A percentile compares a stretch with the other conserved stretches of the same genome.
Evolutionary conservation across 2,113 vertebrate genomes (phyloP).

Genomic region (Lethenteron reissneri): DNA sequence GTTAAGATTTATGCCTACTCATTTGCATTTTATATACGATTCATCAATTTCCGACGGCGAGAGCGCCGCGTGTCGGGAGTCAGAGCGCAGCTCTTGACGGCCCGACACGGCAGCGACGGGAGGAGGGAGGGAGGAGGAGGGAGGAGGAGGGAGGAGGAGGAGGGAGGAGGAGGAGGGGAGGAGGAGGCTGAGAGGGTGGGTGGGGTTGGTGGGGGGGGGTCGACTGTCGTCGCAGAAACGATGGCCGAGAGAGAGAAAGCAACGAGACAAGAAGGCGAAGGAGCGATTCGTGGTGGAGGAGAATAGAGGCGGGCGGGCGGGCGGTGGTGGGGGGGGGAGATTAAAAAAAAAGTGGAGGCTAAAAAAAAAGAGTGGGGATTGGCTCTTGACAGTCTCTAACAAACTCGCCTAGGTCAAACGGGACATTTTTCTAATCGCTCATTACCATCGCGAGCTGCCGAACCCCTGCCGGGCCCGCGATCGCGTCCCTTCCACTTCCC

Average conservation of each 20-base stretch:
- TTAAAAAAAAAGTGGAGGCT: no score
- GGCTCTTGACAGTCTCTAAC: not conserved
- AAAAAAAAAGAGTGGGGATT: no score
- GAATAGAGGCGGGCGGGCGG: no score
- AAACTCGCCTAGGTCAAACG: conserved; percentile 6
- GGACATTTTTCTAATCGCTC: conserved; percentile 6
- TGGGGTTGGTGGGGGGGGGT: no score
- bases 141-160: no score
- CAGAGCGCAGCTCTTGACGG: not conserved
- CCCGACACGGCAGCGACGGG: not conserved
- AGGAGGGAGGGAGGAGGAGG: not conserved
- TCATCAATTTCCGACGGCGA: conserved; percentile 6
- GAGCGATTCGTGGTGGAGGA: no score
- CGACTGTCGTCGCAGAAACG: no score
- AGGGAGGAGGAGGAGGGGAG: no score
- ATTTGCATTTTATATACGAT: conserved; percentile 7
- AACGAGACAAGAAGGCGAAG: no score
- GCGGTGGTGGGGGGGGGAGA: no score
- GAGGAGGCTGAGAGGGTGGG: no score
- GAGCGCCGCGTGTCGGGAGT: conserved; percentile 1
- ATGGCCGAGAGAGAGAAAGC: no score
- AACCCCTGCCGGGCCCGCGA: not conserved
- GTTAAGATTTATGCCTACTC: conserved; percentile 6
- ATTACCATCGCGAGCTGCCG: conserved; percentile 1
- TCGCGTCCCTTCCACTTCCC: conserved; percentile 1